Conservation (phyloP, 2,888 invertebrate genomes). For the Busseola fusca region DNA sequence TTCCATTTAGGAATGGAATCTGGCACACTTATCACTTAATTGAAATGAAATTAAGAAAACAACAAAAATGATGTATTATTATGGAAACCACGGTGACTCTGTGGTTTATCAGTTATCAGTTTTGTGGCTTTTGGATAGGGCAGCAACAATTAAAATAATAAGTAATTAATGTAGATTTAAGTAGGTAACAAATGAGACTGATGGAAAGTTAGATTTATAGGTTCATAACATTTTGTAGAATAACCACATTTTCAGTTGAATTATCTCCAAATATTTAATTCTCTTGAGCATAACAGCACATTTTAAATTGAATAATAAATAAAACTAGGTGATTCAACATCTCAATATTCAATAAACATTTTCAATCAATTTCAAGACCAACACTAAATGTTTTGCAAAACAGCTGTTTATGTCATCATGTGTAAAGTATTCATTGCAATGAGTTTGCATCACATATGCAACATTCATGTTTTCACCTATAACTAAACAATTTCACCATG, state of each 20-base stretch:
- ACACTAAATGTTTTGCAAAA: slow-evolving; percentile 33
- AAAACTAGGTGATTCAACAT: neutral
- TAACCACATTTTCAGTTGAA: neutral
- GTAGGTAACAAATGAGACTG: neutral
- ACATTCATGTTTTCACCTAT: neutral
- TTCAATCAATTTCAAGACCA: neutral
- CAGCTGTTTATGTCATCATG: slow-evolving; percentile 56
- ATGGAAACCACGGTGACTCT: neutral
- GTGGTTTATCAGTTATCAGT: neutral
- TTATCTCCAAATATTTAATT: neutral
- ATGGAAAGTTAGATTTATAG: neutral
- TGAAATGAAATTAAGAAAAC: neutral
- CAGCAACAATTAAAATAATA: neutral
- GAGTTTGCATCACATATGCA: slow-evolving; percentile 11
- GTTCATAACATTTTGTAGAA: neutral
- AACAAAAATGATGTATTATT: slow-evolving; percentile 2
- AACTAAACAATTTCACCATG: neutral
- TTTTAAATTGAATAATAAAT: neutral
- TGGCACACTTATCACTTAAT: too few species aligned
- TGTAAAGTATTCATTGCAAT: slow-evolving; percentile 11
- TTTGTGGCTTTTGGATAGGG: neutral
- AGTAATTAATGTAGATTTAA: neutral
- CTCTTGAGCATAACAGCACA: too few species aligned
- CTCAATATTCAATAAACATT: neutral
- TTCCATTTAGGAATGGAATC: neutral